phyloP scores from a whole-genome alignment of 2,797 vertebrate species.

The Notamacropus eugenii region DNA sequence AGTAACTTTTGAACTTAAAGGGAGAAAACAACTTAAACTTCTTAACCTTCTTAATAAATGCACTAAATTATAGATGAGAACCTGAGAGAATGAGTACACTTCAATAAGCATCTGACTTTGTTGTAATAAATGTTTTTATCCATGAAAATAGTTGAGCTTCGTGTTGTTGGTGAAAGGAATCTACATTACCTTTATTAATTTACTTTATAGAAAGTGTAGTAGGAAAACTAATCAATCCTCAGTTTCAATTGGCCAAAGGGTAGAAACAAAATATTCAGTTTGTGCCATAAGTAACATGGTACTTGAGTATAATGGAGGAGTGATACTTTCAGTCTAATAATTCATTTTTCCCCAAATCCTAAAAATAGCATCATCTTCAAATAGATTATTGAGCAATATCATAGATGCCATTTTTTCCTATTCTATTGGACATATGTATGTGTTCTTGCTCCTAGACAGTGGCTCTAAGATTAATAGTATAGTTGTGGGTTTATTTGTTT shows the following conservation, averaged over 20 bases:
- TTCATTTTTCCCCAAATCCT: conserved; percentile 77
- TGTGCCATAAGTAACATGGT: conserved; percentile 65
- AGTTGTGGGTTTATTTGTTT: conserved; percentile 61
- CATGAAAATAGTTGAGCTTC: not conserved
- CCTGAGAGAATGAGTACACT: not conserved
- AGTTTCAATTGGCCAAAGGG: conserved; percentile 51
- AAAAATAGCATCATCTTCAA: conserved; percentile 81
- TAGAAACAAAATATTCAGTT: conserved; percentile 59
- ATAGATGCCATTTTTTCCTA: conserved; percentile 78
- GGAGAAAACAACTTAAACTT: not conserved
- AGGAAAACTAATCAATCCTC: conserved; percentile 39
- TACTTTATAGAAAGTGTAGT: conserved; percentile 46
- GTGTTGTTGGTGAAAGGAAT: not conserved
- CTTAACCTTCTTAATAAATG: not conserved
- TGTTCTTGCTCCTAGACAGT: conserved; percentile 47
- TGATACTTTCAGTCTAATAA: conserved; percentile 76
- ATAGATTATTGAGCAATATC: conserved; percentile 75
- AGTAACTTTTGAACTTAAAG: not conserved
- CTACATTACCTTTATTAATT: conserved; percentile 19
- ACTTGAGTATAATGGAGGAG: conserved; percentile 59
- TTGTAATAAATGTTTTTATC: not conserved
- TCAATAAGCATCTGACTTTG: accelerated
- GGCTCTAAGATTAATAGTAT: conserved; percentile 68
- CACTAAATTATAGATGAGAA: not conserved
- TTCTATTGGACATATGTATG: conserved; percentile 75